Evolutionary conservation across 2,888 invertebrate genomes (phyloP), one percentile per base, ranked within the genome.

Genomic region (Siphlonurus alternatus): DNA sequence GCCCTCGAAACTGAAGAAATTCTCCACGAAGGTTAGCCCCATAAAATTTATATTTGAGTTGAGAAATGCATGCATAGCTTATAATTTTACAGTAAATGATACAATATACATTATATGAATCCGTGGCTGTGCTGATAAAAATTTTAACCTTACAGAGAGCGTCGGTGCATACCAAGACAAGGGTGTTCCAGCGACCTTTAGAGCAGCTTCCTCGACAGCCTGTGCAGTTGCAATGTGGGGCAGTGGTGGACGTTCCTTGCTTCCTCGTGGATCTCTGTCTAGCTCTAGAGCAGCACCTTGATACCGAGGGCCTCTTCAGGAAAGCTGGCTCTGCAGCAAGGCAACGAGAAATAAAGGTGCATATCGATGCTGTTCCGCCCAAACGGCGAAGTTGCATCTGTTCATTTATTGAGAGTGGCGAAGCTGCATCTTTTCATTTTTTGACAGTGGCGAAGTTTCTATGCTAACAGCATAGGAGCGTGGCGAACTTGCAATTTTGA

Each of bases 291-390:
- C 78, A 82, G 59, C 82, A 87, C 75, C 81, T 87, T 25, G 80
- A 83, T 64, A 83, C 86, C 22, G 93, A 93, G 73, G 94, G 94
- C 0, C 76, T 94, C 61, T 94, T 94, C 74, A 81, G 94, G 5
- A 93, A 92, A 78, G 90, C 91, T 61, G 94, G 93, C 18, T 90
- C 92, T 1, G 83, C 88, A 70, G 80, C 83, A 53, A 80, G 93
- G 66, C 91, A 92, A 75, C 87, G 86, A 72, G 90, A 91, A 74
- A 83, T 93, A 23, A 86, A 86, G 77, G 87, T 88, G 74, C 72
- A 75, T 65, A 66, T 18, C 59, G 59, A 51, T 63, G 61, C 64
- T 15, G 7, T 56, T 56, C 5, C 7, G n/a, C 56, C 56, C 7
- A 56, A 20, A 7, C 56, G 7, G 56, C 56, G 38, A 38, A 38